Conservation (phyloP, 1,140 invertebrate genomes). For the Octopus bimaculoides region DNA sequence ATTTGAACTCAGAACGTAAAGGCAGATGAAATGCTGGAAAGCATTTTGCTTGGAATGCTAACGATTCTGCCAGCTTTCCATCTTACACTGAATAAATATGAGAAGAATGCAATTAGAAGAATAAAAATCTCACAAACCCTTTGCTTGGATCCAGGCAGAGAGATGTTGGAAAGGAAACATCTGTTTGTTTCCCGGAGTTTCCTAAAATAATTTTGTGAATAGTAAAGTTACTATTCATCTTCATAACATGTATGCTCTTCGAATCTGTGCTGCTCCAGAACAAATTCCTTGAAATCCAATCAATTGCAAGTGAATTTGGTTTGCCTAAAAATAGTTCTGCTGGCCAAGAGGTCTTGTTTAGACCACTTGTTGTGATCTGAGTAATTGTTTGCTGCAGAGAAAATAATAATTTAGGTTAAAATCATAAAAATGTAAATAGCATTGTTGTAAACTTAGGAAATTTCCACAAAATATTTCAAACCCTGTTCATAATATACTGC, state of each 20-base stretch:
- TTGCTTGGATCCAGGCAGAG: constrained; percentile 87
- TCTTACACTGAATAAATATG: constrained; percentile 1
- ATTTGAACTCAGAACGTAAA: no score
- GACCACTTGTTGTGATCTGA: constrained; percentile 78
- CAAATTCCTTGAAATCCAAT: constrained; percentile 93
- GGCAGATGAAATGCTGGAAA: no score
- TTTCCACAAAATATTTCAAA: no score
- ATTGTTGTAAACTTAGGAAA: neutral
- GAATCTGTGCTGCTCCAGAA: constrained; percentile 89
- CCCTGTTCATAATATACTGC: no score
- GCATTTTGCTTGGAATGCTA: no score
- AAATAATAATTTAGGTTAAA: constrained; percentile 62
- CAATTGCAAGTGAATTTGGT: constrained; percentile 87
- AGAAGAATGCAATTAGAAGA: constrained; percentile 14
- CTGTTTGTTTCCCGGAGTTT: constrained; percentile 83
- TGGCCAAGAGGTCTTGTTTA: constrained; percentile 83
- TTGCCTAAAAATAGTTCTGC: constrained; percentile 80
- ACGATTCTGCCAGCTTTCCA: no score
- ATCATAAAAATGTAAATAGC: constrained; percentile 63
- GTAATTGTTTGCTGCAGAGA: constrained; percentile 78
- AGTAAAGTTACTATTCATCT: constrained; percentile 58
- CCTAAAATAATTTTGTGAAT: constrained; percentile 83
- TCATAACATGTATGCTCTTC: constrained; percentile 87
- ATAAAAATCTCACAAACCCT: constrained; percentile 65
- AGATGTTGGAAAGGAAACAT: constrained; percentile 82